Base-by-base conservation (phyloP, 2,888 invertebrate genomes). In the Dynastes maya region DNA sequence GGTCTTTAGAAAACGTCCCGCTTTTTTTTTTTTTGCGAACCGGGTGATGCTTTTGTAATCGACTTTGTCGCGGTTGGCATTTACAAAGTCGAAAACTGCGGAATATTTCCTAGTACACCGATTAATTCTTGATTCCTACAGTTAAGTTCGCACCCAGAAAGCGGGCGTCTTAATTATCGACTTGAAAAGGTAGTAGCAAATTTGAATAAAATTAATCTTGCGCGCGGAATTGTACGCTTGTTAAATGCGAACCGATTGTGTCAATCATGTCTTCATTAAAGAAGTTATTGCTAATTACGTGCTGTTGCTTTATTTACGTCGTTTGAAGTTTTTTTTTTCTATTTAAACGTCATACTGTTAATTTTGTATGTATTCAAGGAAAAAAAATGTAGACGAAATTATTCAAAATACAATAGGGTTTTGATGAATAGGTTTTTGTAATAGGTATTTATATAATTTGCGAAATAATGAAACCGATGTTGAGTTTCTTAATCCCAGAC, bases 201-300 rank as follows among this genome's bases (percentile, higher is more conserved):
- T 58, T 72, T 40, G 58, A 72, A 58, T 58, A 27, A 72, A 72
- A 61, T 72, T 72, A 72, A 72, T 72, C 58, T 58, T 6, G 6
- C 6, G 58, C 40, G 37, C 37, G 45, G 58, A 72, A 68, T 32
- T 72, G 11, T 58, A 40, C 27, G 5, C 32, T 32, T 32, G 40
- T 72, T 67, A 49, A 9, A 45, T 16, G 22, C 49, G 22, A 64
- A 64, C 22, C 11, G n/a, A 40, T 65, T 40, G 11, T 40, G 22
- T 40, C 40, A 32, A 32, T 37, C 40, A 65, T 16, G 40, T 37
- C 65, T 65, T 65, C 16, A 65, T 65, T 40, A 45, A 45, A 45
- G 11, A 11, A 67, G 2, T 9, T 45, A 67, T 45, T 22, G n/a
- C 22, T 67, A 67, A 67, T 67, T 67, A 45, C 40, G 40, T 67